Percentiles rank a stretch among this genome's conserved stretches.
Evolutionary conservation across 1,140 invertebrate species (phyloP).

Genomic region (Chironomus striatipennis): DNA sequence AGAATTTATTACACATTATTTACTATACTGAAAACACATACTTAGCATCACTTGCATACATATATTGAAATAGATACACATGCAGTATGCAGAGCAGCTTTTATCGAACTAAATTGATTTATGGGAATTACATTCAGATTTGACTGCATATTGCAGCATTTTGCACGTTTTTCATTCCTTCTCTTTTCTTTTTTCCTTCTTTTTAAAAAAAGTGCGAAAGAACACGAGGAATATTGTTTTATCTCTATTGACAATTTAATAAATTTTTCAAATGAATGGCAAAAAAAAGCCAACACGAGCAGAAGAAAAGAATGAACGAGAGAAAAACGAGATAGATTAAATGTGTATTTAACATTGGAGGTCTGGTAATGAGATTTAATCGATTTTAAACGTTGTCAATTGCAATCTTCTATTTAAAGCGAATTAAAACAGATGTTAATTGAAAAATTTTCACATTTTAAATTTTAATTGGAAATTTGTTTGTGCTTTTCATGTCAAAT

Average conservation of each 20-base stretch:
- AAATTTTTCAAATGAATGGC: too few relatives aligned
- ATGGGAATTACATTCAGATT: neutral
- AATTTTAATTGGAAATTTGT: too few relatives aligned
- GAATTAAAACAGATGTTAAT: neutral
- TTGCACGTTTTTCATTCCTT: too few relatives aligned
- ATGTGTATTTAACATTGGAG: too few relatives aligned
- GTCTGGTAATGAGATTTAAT: neutral
- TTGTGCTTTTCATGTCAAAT: too few relatives aligned
- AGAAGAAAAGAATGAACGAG: too few relatives aligned
- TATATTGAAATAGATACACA: neutral
- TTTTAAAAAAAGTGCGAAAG: too few relatives aligned
- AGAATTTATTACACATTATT: neutral
- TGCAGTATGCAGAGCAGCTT: neutral
- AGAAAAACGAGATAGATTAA: too few relatives aligned
- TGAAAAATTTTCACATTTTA: neutral
- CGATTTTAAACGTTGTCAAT: neutral
- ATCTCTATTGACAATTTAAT: too few relatives aligned
- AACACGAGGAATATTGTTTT: too few relatives aligned
- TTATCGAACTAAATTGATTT: conserved; percentile 10
- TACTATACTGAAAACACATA: neutral
- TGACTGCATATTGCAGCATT: neutral
- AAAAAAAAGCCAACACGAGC: too few relatives aligned
- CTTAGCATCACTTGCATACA: neutral
- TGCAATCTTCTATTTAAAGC: neutral
- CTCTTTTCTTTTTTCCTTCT: neutral